Conservation (phyloP, 2,888 invertebrate species). For the Noctuana brunneofusca region DNA sequence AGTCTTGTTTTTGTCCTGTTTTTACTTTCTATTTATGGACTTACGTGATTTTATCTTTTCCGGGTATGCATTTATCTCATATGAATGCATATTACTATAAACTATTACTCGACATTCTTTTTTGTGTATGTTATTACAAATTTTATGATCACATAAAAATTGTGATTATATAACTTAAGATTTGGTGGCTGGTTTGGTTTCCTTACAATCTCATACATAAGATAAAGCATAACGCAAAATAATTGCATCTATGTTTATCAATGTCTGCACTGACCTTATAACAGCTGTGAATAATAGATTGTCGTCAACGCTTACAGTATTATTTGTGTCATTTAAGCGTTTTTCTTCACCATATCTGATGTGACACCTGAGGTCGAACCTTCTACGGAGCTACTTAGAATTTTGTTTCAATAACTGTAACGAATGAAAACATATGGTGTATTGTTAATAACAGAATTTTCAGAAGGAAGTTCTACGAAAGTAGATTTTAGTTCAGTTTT, state of each 20-base stretch:
- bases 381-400: conserved; percentile 21
- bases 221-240: neutral
- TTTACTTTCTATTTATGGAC: conserved; percentile 32
- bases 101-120: neutral
- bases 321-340: conserved; percentile 39
- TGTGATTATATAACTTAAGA: too few relatives aligned
- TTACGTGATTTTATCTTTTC: conserved; percentile 16
- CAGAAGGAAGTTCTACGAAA: neutral
- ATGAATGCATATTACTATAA: neutral
- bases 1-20: conserved; percentile 37
- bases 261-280: neutral
- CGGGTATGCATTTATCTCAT: neutral
- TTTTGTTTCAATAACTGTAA: conserved; percentile 16
- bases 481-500: too few relatives aligned
- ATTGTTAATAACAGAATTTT: conserved; percentile 3
- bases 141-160: too few relatives aligned
- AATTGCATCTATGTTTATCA: neutral
- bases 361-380: conserved; percentile 51
- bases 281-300: neutral
- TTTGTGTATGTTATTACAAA: neutral
- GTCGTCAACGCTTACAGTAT: conserved; percentile 34
- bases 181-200: neutral
- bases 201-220: neutral
- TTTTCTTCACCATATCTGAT: conserved; percentile 52
- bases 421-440: conserved; percentile 5